Evolutionary conservation across 2,113 vertebrate species (phyloP), one percentile per base, ranked within the genome.

Genomic region (Smithornis capensis): DNA sequence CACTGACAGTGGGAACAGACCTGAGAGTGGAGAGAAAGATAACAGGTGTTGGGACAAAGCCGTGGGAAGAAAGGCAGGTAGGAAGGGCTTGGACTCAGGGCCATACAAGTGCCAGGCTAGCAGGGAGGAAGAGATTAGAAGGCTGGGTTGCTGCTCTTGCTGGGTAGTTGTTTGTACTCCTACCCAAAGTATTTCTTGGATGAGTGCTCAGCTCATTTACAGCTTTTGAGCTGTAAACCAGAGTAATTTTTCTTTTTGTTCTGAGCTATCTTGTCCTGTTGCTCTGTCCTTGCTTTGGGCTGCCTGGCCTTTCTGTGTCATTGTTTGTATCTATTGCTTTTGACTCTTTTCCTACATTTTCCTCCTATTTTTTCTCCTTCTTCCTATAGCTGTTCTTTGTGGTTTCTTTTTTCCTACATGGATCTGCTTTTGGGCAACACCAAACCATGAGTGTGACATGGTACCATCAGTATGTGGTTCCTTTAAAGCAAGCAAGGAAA

Each of bases 31-130:
- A 73, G 57, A 57, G 45, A 19, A 35, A 13, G 35, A 10, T 27
- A 12, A 28, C 3, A 18, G 18, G 3, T 37, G 27, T 13, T n/a
- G 35, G 47, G 35, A 42, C 1, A 31, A 22, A 63, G 76, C 14
- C 44, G 56, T 56, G 70, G 28, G 49, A 76, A 55, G 83, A 56
- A 11, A 23, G 76, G 49, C 62, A 63, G 69, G 55, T 49, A 50
- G 56, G 42, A 23, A 76, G 28, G 62, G 49, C 42, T 56, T 14
- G 50, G 37, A 10, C 76, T 69, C 0, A 2, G 29, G 56, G 15
- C 45, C 52, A 15, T 9, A 1, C 0, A 1, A 17, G 40, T 35
- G 70, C 35, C 0, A 4, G 53, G 56, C 63, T 87, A 57, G 40
- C 70, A 75, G 55, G 14, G 77, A 76, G 63, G 69, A 38, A 50